Evolutionary conservation across 2,888 invertebrate species (phyloP).

Genomic region (Magallana nippona): DNA sequence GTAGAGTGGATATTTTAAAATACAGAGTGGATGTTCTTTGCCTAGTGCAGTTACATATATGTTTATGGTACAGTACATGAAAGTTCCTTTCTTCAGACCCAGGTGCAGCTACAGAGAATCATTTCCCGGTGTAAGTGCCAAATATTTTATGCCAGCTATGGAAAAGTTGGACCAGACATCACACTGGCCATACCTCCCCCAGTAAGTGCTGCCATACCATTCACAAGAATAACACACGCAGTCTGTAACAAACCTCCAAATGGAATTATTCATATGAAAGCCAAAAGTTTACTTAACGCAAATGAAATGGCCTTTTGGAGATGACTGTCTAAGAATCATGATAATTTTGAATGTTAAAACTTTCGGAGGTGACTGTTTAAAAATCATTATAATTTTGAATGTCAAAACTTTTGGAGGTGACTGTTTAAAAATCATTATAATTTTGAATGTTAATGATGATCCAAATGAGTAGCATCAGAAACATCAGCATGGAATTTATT

Average conservation of each 20-base stretch:
- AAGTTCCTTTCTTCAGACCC: neutral
- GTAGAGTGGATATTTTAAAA: neutral
- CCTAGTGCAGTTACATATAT: too few species aligned
- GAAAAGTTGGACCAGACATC: conserved; percentile 86
- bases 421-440: too few species aligned
- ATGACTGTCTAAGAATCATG: too few species aligned
- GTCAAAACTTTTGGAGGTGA: too few species aligned
- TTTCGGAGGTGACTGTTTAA: too few species aligned
- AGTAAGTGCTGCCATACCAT: conserved; percentile 79
- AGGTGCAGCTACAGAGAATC: conserved; percentile 92
- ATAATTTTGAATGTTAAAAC: too few species aligned
- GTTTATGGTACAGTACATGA: neutral
- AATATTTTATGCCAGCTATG: conserved; percentile 97
- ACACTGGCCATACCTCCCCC: conserved; percentile 85
- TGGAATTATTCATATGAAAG: too few species aligned
- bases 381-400: too few species aligned
- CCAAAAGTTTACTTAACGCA: too few species aligned
- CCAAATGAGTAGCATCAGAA: neutral
- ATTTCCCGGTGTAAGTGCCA: conserved; percentile 98
- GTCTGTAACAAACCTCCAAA: too few species aligned
- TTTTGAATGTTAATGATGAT: neutral
- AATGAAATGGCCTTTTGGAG: too few species aligned
- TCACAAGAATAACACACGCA: neutral
- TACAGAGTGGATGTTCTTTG: neutral
- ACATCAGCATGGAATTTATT: neutral